A percentile compares a stretch with the other conserved stretches of the same genome.
Evolutionary conservation across 2,797 vertebrate species (phyloP).

Genomic region (Sebastolobus altivelis): DNA sequence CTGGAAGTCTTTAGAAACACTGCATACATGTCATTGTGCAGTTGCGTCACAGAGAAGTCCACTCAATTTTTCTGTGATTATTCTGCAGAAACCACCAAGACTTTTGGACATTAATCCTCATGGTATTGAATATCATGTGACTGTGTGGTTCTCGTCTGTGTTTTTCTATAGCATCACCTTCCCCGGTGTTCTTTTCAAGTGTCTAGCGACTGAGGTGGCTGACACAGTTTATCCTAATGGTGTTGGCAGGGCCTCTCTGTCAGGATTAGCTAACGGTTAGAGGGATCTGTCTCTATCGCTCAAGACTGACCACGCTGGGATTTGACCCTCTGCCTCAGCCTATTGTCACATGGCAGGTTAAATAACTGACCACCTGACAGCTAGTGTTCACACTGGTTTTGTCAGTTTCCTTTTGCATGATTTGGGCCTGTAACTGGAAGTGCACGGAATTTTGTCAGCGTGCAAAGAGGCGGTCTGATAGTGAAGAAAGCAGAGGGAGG

Average conservation of each 20-base stretch:
- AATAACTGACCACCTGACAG: conserved; percentile 60
- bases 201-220: conserved; percentile 34
- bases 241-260: conserved; percentile 72
- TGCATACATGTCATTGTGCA: not conserved
- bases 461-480: not conserved
- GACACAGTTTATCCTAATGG: conserved; percentile 73
- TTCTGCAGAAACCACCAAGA: not conserved
- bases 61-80: not conserved
- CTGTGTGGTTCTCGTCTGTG: not conserved
- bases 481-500: not conserved
- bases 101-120: not conserved
- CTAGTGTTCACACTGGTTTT: conserved; percentile 16
- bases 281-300: conserved; percentile 71
- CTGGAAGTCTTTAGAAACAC: not conserved
- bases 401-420: conserved; percentile 10
- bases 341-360: conserved; percentile 63
- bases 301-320: conserved; percentile 55
- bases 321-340: conserved; percentile 57
- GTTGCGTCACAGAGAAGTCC: not conserved
- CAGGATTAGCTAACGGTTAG: conserved; percentile 73
- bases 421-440: conserved; percentile 8
- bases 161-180: conserved; percentile 38
- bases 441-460: not conserved
- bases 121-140: not conserved
- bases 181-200: conserved; percentile 44